A percentile compares a stretch with the other conserved stretches of the same genome.
Conservation (phyloP, 2,888 invertebrate species). For the Saturnia pavonia region DNA sequence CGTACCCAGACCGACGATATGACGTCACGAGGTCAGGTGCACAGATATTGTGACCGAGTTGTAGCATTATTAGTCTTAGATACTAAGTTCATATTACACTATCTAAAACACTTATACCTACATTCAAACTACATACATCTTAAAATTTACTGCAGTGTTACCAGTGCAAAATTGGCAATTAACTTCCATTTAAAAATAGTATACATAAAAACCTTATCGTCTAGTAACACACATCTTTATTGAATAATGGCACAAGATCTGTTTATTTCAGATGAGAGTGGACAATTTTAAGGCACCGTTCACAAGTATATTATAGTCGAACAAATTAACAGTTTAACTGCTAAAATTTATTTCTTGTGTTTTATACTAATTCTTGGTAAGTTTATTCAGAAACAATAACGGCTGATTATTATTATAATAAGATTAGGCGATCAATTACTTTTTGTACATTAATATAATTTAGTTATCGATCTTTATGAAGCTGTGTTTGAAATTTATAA, state of each 20-base stretch:
- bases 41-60: too few relatives aligned
- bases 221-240: constrained; percentile 1
- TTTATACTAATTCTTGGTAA: too few relatives aligned
- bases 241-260: constrained; percentile 20
- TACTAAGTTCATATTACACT: not conserved
- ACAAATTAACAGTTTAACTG: not conserved
- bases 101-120: not conserved
- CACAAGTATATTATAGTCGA: not conserved
- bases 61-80: not conserved
- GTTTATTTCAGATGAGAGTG: constrained; percentile 12
- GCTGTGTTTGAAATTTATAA: too few relatives aligned
- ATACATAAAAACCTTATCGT: not conserved
- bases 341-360: too few relatives aligned
- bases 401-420: too few relatives aligned
- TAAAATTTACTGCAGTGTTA: constrained; percentile 1
- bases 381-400: too few relatives aligned
- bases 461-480: too few relatives aligned
- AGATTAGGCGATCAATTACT: too few relatives aligned
- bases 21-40: too few relatives aligned
- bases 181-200: not conserved
- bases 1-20: too few relatives aligned
- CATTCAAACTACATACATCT: not conserved
- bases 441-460: too few relatives aligned
- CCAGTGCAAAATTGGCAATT: not conserved
- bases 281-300: constrained; percentile 19